Evolutionary conservation across 2,797 vertebrate genomes (phyloP), one percentile per base, ranked within the genome.

Genomic region (Tolypeutes matacus): DNA sequence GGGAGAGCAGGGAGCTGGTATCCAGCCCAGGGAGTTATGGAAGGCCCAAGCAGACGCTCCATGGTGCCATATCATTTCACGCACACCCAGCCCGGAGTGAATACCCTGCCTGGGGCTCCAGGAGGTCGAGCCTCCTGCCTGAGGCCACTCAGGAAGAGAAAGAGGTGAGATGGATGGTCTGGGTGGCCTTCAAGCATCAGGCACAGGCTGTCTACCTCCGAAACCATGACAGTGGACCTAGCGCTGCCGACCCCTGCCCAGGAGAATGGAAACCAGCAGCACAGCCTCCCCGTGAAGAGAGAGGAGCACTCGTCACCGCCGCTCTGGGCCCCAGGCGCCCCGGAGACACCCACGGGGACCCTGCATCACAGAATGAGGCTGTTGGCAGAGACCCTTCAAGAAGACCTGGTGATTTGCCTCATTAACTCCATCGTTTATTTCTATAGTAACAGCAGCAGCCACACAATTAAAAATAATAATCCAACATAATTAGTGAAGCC

Each of bases 371-470:
- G 75, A 60, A 39, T 0, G 8, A 0, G 5, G 31, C 34, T 77
- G 49, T 1, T 5, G 36, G 73, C 13, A 25, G 51, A 13, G 20
- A 39, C 31, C 56, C 23, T 60, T 91, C 86, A 39, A 81, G 77
- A 72, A 25, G 11, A 29, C 21, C 42, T 0, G 0, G 29, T 17
- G n/a, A 36, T 4, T 14, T 27, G 36, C 87, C 60, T 90, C 36
- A 67, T 67, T 72, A 23, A 18, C 34, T 25, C 82, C 31, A 31
- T 36, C 64, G 65, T 65, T 77, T 69, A 92, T 94, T 82, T 90
- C 83, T 73, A 87, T 42, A 85, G 96, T 62, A 92, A 93, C 53
- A 93, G 77, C 86, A 70, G 95, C 42, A 58, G 60, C 56, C 89
- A 46, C 53, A 72, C 87, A 53, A 20, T 36, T 56, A 56, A 83